These are phyloP conservation scores for Neotragus moschatus DNA, from an alignment of 2,113 vertebrate species.

Conservation along the genomic window DNA sequence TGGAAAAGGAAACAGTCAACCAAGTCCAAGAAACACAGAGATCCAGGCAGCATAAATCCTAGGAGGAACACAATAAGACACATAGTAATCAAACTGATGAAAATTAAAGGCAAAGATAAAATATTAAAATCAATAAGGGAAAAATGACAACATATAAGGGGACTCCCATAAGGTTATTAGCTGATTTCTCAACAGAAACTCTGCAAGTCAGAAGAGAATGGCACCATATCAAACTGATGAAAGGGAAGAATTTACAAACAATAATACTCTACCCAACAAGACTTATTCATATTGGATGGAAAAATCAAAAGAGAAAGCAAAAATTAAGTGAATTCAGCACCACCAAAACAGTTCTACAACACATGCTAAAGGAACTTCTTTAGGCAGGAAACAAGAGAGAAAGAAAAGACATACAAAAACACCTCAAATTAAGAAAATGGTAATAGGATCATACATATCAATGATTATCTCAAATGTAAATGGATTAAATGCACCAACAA, in stretches of 20 bases:
- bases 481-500: neutral
- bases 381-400: neutral
- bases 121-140: neutral
- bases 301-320: neutral
- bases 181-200: neutral
- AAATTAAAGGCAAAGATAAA: neutral
- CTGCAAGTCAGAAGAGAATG: no score
- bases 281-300: no score
- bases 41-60: neutral
- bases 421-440: neutral
- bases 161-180: neutral
- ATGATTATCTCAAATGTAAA: neutral
- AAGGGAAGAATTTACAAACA: no score
- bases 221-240: no score
- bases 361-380: neutral
- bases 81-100: neutral
- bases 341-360: neutral
- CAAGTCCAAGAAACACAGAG: neutral
- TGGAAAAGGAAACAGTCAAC: neutral
- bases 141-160: neutral
- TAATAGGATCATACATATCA: neutral
- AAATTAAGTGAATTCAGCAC: neutral
- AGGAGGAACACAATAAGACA: neutral
- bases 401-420: neutral
- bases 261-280: no score